phyloP scores from a whole-genome alignment of 2,888 invertebrate genomes.

The Chaitophorus viminalis region DNA sequence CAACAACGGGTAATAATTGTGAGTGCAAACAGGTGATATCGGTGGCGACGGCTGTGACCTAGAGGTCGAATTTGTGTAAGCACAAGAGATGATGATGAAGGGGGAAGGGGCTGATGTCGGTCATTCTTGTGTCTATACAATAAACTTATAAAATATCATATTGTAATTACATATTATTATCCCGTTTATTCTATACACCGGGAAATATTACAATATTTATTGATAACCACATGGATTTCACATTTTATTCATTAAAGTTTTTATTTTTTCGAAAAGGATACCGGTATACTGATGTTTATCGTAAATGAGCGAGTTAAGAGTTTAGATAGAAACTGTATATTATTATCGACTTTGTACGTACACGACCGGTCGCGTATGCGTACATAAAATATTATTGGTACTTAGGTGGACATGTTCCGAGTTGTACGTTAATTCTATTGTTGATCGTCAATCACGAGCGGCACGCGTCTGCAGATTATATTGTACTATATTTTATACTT shows the following conservation, averaged over 20 bases:
- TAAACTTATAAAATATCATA: neutral
- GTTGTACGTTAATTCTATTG: neutral
- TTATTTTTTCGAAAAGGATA: neutral
- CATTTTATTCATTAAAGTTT: neutral
- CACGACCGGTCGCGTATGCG: no score
- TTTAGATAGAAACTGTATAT: neutral
- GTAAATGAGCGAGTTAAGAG: neutral
- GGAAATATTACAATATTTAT: neutral
- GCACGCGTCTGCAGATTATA: conserved; percentile 12
- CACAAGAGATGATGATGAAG: neutral
- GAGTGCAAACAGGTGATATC: conserved; percentile 30
- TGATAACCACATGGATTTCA: neutral
- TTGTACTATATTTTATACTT: neutral
- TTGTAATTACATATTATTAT: neutral
- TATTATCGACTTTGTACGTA: neutral
- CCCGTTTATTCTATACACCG: neutral
- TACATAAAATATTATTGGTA: neutral
- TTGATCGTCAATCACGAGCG: conserved; percentile 24
- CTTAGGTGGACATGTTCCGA: neutral
- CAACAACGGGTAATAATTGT: conserved; percentile 14
- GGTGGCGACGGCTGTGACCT: conserved; percentile 6
- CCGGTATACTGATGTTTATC: neutral
- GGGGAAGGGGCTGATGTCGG: neutral
- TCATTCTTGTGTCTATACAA: conserved; percentile 8
- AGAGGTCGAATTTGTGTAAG: conserved; percentile 19